These are phyloP conservation scores for Clitarchus hookeri DNA, from an alignment of 2,888 invertebrate genomes.

Conservation along the genomic window DNA sequence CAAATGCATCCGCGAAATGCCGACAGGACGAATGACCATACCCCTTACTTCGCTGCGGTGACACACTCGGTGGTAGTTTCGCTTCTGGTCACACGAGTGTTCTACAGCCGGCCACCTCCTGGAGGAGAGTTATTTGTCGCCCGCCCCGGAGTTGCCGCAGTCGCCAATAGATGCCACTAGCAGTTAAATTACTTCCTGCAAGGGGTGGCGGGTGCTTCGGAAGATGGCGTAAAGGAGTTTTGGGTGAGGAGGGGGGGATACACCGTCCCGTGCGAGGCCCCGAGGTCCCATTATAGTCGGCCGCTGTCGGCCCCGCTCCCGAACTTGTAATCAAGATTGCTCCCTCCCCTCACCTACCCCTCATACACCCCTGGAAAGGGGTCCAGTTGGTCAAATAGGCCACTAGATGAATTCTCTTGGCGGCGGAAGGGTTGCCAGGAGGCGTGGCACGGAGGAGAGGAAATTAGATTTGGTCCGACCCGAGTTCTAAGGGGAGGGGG, in stretches of 20 bases:
- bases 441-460: not conserved
- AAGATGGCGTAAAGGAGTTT: no score
- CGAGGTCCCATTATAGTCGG: not conserved
- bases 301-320: not conserved
- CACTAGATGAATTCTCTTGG: not conserved
- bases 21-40: no score
- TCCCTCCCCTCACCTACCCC: not conserved
- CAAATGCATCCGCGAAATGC: no score
- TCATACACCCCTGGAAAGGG: not conserved
- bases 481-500: not conserved
- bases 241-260: not conserved
- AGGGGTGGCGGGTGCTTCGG: no score
- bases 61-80: no score
- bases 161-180: not conserved
- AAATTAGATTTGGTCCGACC: not conserved
- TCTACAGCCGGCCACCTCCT: not conserved
- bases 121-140: not conserved
- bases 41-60: no score
- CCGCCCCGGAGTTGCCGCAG: not conserved
- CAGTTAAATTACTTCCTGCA: constrained; percentile 14
- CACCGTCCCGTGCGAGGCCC: not conserved
- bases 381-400: not conserved
- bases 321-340: constrained; percentile 9
- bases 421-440: not conserved
- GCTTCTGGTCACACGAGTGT: not conserved